Conservation (phyloP, 2,888 invertebrate genomes). For the Epirrhoe alternata region DNA sequence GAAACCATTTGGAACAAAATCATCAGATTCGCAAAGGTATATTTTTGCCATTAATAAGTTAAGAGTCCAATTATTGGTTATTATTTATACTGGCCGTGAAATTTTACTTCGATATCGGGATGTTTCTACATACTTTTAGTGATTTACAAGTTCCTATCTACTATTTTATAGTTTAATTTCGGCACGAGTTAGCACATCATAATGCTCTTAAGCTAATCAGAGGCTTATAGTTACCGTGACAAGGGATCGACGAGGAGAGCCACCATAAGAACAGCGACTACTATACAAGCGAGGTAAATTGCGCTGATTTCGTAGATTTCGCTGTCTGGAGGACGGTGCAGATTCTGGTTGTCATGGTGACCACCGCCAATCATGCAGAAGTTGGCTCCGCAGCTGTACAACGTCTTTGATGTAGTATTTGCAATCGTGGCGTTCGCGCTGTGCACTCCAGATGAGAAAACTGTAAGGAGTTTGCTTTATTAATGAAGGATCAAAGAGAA, state of each 20-base stretch:
- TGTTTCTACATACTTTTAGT: neutral
- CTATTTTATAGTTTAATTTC: neutral
- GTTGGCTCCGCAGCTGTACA: slow-evolving; percentile 90
- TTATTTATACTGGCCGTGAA: neutral
- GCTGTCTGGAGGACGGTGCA: slow-evolving; percentile 92
- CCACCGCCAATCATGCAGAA: slow-evolving; percentile 90
- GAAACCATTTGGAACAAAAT: neutral
- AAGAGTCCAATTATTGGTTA: neutral
- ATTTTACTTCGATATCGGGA: neutral
- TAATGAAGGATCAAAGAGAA: neutral
- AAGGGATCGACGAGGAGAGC: slow-evolving; percentile 95
- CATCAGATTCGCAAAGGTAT: neutral
- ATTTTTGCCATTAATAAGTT: neutral
- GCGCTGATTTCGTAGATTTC: slow-evolving; percentile 95
- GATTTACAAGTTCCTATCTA: neutral
- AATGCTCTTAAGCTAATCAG: neutral
- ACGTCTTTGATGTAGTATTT: slow-evolving; percentile 79
- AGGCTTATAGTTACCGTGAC: slow-evolving; percentile 87
- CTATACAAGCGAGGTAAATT: slow-evolving; percentile 94
- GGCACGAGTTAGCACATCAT: too few species aligned
- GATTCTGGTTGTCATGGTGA: slow-evolving; percentile 89
- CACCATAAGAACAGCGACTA: slow-evolving; percentile 94
- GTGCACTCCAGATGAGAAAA: slow-evolving; percentile 91
- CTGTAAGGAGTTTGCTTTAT: slow-evolving; percentile 65
- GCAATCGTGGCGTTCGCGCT: slow-evolving; percentile 71